phyloP scores from a whole-genome alignment of 2,797 vertebrate genomes.

The Astyanax mexicanus region DNA sequence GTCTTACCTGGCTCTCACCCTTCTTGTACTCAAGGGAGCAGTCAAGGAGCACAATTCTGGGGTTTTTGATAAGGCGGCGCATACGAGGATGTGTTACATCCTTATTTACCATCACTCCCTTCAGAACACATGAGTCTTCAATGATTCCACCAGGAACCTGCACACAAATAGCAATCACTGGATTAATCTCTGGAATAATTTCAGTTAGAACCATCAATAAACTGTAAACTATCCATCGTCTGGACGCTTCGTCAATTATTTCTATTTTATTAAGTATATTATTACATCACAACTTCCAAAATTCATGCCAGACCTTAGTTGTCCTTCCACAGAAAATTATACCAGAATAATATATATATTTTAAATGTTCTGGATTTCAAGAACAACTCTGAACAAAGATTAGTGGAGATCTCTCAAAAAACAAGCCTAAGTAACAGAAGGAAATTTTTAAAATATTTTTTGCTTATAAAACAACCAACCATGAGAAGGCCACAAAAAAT shows the following conservation, averaged over 20 bases:
- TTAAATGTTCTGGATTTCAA: no score
- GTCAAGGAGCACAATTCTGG: conserved; percentile 92
- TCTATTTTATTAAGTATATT: no score
- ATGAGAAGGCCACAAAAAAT: no score
- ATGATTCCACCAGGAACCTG: conserved; percentile 93
- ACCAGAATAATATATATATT: no score
- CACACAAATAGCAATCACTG: conserved; percentile 3
- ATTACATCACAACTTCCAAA: neutral
- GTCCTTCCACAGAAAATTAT: no score
- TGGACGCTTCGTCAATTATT: no score
- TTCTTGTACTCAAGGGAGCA: conserved; percentile 97
- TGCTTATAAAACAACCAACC: no score
- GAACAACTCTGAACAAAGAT: neutral
- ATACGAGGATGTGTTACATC: conserved; percentile 93
- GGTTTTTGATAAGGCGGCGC: conserved; percentile 89
- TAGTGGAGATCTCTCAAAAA: no score
- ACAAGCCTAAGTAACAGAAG: no score
- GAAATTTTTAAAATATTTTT: no score
- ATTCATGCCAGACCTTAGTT: no score
- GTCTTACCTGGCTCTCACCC: conserved; percentile 93
- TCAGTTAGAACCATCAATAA: neutral
- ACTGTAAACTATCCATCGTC: no score
- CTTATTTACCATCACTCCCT: conserved; percentile 95
- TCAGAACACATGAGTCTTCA: conserved; percentile 90
- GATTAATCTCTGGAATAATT: neutral